Base-by-base conservation (phyloP, 2,113 vertebrate genomes). In the Poeciliopsis retropinna region DNA sequence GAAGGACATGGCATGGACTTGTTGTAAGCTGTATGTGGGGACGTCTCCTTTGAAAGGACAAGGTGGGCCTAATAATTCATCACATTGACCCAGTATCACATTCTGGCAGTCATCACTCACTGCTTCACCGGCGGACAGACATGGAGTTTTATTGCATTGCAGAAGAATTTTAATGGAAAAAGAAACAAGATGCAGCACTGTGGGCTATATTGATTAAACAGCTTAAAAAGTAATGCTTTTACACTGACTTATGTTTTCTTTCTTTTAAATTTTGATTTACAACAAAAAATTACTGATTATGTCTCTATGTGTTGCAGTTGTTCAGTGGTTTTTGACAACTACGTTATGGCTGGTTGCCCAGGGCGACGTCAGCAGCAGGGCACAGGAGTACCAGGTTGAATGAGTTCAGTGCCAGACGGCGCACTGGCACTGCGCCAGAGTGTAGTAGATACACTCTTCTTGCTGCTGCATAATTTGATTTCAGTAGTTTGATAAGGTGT, bases 101-200 rank as follows among this genome's bases (percentile, higher is more conserved):
- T 85, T 37, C 37, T 51, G 68, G 60, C 61, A 47, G 64, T 70
- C 75, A 82, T 84, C 73, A 67, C 12, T 85, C 75, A 71, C 31
- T 12, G 11, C 60, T 61, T 66, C 39, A 31, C 51, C 71, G 12
- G 11, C 22, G 47, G 60, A 47, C 61, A 31, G 28, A 81, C 30
- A 34, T 51, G 29, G 37, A 57, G 32, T 60, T 60, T 37, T 57
- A 8, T 15, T 62, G 27, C n/a, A 32, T 28, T 39, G 17, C 41
- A 10, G 34, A 47, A 66, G 62, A 17, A 32, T 64, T 76, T 28
- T 7, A 64, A 51, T 68, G 14, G 15, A 34, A 65, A 77, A 72
- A 47, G 7, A 65, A 37, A 29, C 6, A 44, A 61, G 29, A 19
- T 72, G 44, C 39, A 12, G 30, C 60, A 27, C 10, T 22, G 51